These are phyloP conservation scores for Crotalus tigris DNA, from an alignment of 2,113 vertebrate genomes.

Conservation along the genomic window DNA sequence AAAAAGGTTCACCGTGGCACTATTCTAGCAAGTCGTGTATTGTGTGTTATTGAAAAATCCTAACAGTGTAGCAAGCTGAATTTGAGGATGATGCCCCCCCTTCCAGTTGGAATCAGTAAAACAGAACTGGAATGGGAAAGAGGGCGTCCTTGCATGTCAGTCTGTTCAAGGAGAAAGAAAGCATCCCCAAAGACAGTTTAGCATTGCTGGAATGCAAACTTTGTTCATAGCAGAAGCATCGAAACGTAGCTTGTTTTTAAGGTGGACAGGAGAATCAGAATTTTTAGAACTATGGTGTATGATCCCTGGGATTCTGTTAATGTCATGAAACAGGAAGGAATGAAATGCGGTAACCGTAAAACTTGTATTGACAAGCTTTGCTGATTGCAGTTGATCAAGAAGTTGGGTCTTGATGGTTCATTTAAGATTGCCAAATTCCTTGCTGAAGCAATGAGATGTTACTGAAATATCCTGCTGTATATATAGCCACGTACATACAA, in stretches of 20 bases:
- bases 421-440: not conserved
- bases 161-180: not conserved
- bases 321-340: not conserved
- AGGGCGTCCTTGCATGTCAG: not conserved
- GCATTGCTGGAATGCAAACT: not conserved
- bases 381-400: not conserved
- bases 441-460: not conserved
- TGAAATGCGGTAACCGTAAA: not conserved
- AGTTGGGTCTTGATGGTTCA: not conserved
- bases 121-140: not conserved
- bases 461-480: not conserved
- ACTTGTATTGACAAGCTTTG: not conserved
- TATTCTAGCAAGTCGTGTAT: not conserved
- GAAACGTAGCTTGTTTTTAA: not conserved
- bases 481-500: not conserved
- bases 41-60: not conserved
- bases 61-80: not conserved
- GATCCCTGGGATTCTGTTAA: not conserved
- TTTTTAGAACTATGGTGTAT: not conserved
- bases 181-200: not conserved
- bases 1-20: not conserved
- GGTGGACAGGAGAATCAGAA: not conserved
- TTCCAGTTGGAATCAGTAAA: not conserved
- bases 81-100: not conserved
- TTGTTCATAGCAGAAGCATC: not conserved